Conservation (phyloP, 2,113 vertebrate genomes). For the Aegypius monachus region DNA sequence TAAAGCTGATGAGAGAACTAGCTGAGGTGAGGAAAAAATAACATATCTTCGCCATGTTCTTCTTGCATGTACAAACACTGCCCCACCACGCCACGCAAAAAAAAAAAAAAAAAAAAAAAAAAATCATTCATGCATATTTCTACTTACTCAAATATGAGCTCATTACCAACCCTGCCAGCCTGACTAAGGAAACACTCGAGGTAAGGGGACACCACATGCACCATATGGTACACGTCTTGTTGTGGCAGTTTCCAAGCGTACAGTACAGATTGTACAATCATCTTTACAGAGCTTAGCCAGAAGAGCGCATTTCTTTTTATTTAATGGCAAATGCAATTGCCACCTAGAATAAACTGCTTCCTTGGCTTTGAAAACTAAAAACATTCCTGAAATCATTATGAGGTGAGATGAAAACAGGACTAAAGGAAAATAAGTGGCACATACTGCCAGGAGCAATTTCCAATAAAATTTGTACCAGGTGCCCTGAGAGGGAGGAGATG, state of each 20-base stretch:
- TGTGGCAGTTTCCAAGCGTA: not conserved
- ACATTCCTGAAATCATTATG: constrained; percentile 47
- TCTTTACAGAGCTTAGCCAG: constrained; percentile 1
- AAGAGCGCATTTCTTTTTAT: constrained; percentile 27
- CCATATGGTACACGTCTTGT: constrained; percentile 14
- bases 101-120: not conserved
- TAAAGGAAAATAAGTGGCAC: constrained; percentile 21
- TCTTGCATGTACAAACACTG: not conserved
- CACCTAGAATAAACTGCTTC: not conserved
- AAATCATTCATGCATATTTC: not conserved
- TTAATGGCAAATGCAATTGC: constrained; percentile 34
- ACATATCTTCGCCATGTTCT: not conserved
- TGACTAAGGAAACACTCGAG: not conserved
- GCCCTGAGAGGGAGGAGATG: not conserved
- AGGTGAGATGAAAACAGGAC: constrained; percentile 51
- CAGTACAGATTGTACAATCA: constrained; percentile 29
- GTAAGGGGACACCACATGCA: not conserved
- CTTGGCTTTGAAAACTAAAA: constrained; percentile 43
- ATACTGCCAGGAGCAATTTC: not conserved
- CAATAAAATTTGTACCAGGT: not conserved
- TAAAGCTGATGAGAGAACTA: not conserved
- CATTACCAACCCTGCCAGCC: not conserved
- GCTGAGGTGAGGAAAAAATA: not conserved
- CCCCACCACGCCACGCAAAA: rapidly evolving
- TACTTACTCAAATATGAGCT: not conserved